Evolutionary conservation across 1,140 invertebrate species (phyloP), one percentile per base, ranked within the genome.

Genomic region (Zaprionus lachaisei): DNA sequence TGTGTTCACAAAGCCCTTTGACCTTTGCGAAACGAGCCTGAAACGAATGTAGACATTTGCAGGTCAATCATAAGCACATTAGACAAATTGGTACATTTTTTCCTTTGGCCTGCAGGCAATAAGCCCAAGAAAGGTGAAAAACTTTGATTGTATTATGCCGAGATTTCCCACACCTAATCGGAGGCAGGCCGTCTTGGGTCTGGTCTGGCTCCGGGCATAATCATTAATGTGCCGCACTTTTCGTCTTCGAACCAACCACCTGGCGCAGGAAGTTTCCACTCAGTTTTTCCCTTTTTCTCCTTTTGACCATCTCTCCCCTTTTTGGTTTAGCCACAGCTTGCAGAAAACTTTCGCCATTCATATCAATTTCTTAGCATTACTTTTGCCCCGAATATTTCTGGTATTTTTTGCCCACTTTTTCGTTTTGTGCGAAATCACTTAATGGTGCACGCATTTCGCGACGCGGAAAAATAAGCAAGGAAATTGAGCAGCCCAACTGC

Each of bases 61-160:
- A 69, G 81, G 79, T 87, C 84, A 87, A 87, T 89, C 81, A 81
- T 80, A 80, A 79, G 58, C 71, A 83, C 83, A 87, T 87, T 87
- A 87, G 61, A 78, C 73, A 87, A 87, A 87, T 87, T 83, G 83
- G 67, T 87, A 89, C 79, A 65, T 72, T 87, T 83, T 82, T 72
- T 68, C 64, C 41, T 56, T 60, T 57, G 26, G 54, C 69, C 80
- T 65, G 54, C 56, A 66, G 72, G 77, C 72, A 69, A 73, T 77
- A 83, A 83, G 77, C 69, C 66, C 79, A 51, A 44, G 58, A 68
- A 60, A 69, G 64, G 69, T 77, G 68, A 67, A 79, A 68, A 79
- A 89, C 81, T 83, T 89, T 87, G 79, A 86, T 87, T 85, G 77
- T 78, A 89, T 83, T 79, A 89, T 68, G 66, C 80, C 24, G 73